phyloP scores from a whole-genome alignment of 2,888 invertebrate species.

The Eupithecia centaureata region DNA sequence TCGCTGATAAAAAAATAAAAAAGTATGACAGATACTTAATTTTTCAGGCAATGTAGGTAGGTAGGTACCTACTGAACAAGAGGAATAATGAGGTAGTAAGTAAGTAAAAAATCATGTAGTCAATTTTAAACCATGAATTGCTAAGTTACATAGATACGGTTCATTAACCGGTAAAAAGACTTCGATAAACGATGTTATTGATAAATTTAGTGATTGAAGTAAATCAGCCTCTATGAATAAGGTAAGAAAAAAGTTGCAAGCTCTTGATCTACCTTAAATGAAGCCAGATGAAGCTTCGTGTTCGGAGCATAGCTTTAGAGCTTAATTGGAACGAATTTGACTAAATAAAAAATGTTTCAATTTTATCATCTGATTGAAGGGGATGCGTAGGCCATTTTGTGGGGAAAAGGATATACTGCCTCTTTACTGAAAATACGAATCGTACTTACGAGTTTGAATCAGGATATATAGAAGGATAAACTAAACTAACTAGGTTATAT shows the following conservation, averaged over 20 bases:
- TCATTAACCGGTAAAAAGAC: neutral
- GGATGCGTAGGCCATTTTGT: conserved; percentile 10
- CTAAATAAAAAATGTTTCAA: conserved; percentile 62
- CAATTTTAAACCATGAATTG: neutral
- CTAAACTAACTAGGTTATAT: neutral
- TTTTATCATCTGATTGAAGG: conserved; percentile 67
- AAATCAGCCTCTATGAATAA: neutral
- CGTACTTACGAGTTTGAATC: neutral
- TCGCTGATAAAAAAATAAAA: neutral
- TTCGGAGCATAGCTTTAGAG: conserved; percentile 50
- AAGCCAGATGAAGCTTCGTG: conserved; percentile 51
- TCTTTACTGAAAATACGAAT: neutral
- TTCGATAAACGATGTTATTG: neutral
- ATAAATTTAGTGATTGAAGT: neutral
- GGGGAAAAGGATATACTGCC: neutral
- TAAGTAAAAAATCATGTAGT: too few relatives aligned
- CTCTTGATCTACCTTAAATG: conserved; percentile 45
- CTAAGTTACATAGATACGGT: neutral
- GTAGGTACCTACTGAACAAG: too few relatives aligned
- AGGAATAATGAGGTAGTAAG: too few relatives aligned
- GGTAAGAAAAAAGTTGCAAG: conserved; percentile 3
- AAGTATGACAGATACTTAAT: neutral
- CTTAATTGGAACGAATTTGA: conserved; percentile 67
- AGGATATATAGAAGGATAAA: neutral
- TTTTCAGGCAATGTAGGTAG: too few relatives aligned